A percentile compares a stretch with the other conserved stretches of the same genome.
phyloP scores from a whole-genome alignment of 1,140 invertebrate species.

The Reticulitermes speratus region DNA sequence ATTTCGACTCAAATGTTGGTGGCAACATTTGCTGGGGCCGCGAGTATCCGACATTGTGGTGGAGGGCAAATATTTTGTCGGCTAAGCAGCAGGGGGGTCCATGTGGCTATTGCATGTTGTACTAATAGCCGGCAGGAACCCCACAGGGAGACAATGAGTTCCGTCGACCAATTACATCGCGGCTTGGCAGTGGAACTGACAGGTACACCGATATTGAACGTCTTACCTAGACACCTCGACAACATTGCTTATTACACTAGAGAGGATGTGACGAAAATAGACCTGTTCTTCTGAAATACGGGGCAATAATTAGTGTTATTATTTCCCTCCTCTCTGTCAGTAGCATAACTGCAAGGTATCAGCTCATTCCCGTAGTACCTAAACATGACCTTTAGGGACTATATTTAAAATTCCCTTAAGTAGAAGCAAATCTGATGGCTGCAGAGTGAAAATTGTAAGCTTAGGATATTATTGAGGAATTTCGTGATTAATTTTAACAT shows the following conservation, averaged over 20 bases:
- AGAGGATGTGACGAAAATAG: not conserved
- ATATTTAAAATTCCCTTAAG: too few species aligned
- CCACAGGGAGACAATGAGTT: not conserved
- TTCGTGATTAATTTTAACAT: too few species aligned
- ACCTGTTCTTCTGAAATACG: too few species aligned
- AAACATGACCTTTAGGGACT: too few species aligned
- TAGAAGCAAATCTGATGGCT: too few species aligned
- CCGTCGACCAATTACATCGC: slow-evolving; percentile 12
- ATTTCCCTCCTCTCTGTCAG: too few species aligned
- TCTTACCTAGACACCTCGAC: not conserved
- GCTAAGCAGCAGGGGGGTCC: not conserved
- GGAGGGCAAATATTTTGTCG: slow-evolving; percentile 18
- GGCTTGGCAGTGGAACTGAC: not conserved
- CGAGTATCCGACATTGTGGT: not conserved
- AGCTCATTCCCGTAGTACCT: too few species aligned
- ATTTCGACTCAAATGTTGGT: not conserved
- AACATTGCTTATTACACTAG: not conserved
- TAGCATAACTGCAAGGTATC: too few species aligned
- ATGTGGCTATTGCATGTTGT: slow-evolving; percentile 10
- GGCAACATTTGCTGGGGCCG: not conserved
- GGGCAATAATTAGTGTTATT: too few species aligned
- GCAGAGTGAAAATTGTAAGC: too few species aligned
- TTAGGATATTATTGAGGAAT: too few species aligned
- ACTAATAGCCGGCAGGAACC: not conserved
- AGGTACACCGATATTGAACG: slow-evolving; percentile 2